Evolutionary conservation across 2,113 vertebrate genomes (phyloP), one percentile per base, ranked within the genome.

Genomic region (Callocephalon fimbriatum): DNA sequence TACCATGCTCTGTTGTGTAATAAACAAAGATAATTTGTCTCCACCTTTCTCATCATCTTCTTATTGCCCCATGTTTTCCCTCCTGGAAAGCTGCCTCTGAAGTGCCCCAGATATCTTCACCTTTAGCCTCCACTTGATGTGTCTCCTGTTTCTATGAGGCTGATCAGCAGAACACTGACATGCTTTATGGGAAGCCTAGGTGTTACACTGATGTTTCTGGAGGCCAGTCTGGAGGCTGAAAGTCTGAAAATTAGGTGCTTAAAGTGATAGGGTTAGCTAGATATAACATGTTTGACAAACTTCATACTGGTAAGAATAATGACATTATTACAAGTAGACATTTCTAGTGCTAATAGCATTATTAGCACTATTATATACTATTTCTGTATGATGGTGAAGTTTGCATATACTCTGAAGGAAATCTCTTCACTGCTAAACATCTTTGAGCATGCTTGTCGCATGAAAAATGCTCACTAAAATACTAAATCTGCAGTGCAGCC

Each of bases 91-190:
- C 21, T 44, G 10, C 35, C 78, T 82, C 71, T 70, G 20, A 66
- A 94, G 73, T 61, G 48, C n/a, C 21, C 32, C 15, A 22, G 14
- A 25, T 20, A 86, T 11, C 35, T 68, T 79, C 62, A 40, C 32
- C 9, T 63, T 85, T 78, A 74, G 31, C 26, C 38, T 92, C 25
- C 38, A 23, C 1, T 0, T 54, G 21, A 23, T 1, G 0, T 29
- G 14, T 44, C 15, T 61, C 20, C 53, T 32, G 9, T 35, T 73
- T 54, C 44, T 48, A 23, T 16, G 54, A 27, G 35, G 35, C 20
- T 40, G 58, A 82, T 40, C 8, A 79, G 40, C 37, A 76, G 35
- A 70, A 21, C 14, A 17, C 37, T 7, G 1, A 0, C 7, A 7
- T n/a, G 25, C 35, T 90, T 7, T 27, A 25, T 15, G 14, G 50